Base-by-base conservation (phyloP, 2,888 invertebrate species). In the Drepanosiphum platanoidis region DNA sequence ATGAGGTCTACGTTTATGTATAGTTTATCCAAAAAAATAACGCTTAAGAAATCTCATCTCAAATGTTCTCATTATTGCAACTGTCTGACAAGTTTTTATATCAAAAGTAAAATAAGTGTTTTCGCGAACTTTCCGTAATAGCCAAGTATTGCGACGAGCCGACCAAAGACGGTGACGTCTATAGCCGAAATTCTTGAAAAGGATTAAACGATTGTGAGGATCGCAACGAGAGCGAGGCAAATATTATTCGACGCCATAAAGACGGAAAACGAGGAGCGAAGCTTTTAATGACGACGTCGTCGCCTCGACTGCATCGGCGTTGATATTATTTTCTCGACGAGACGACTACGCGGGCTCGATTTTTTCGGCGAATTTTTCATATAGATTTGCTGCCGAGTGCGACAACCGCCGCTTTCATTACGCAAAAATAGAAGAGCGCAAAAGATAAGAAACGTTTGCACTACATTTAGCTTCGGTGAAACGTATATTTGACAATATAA, bases 271-370 rank as follows among this genome's bases (percentile, higher is more conserved):
- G 58, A 58, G 36, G n/a, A n/a, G 71, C 39, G 9, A 3, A 36
- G 18, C n/a, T 71, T 58, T 58, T 58, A 30, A 81, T n/a, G 61
- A 58, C 58, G n/a, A n/a, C n/a, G n/a, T n/a, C n/a, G n/a, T n/a
- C n/a, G n/a, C n/a, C n/a, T n/a, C n/a, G n/a, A 30, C 58, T 61
- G 58, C 71, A 39, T 81, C 39, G 39, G 58, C 9, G 81, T 71
- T 71, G 58, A 71, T 71, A n/a, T n/a, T n/a, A n/a, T n/a, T n/a
- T 81, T 71, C 80, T 71, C 15, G 58, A 36, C 27, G 66, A 52
- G 27, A 71, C 80, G 30, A n/a, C n/a, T n/a, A 30, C 27, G 68
- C 32, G 18, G 22, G 32, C 39, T 52, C 22, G 46, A 32, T 22
- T 46, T 32, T 66, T 46, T 42, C 66, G 8, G 32, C n/a, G n/a